A percentile compares a stretch with the other conserved stretches of the same genome.
Evolutionary conservation across 2,888 invertebrate genomes (phyloP).

Genomic region (Torymus tubicola): DNA sequence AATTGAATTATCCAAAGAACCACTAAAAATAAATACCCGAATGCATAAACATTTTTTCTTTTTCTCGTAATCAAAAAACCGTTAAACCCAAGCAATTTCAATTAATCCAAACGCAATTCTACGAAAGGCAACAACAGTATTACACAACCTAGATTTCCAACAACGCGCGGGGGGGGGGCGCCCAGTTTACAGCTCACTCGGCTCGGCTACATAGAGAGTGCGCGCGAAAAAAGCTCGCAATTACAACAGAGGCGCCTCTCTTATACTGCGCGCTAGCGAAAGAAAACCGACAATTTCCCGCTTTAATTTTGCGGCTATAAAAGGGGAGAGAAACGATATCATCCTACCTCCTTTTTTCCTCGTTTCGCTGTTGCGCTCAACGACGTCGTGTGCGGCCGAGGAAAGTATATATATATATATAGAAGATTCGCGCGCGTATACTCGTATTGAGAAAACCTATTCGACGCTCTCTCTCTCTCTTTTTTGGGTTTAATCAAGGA

Average conservation of each 20-base stretch:
- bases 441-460: slow-evolving; percentile 15
- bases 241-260: no score
- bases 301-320: slow-evolving; percentile 35
- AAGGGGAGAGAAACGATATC: slow-evolving; percentile 4
- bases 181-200: background rate
- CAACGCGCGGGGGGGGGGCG: background rate
- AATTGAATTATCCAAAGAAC: no score
- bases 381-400: slow-evolving; percentile 1
- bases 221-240: no score
- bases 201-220: background rate
- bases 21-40: no score
- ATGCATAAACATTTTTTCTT: no score
- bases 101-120: no score
- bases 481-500: slow-evolving; percentile 76
- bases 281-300: slow-evolving; percentile 18
- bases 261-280: no score
- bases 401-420: no score
- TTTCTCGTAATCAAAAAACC: no score
- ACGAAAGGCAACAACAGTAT: no score
- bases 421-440: slow-evolving; percentile 41
- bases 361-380: slow-evolving; percentile 41
- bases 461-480: slow-evolving; percentile 40
- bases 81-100: no score
- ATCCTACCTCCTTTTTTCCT: background rate
- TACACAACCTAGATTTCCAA: background rate